phyloP scores from a whole-genome alignment of 53 echinoderm and acorn worm genomes.

The Zoroaster sp. region DNA sequence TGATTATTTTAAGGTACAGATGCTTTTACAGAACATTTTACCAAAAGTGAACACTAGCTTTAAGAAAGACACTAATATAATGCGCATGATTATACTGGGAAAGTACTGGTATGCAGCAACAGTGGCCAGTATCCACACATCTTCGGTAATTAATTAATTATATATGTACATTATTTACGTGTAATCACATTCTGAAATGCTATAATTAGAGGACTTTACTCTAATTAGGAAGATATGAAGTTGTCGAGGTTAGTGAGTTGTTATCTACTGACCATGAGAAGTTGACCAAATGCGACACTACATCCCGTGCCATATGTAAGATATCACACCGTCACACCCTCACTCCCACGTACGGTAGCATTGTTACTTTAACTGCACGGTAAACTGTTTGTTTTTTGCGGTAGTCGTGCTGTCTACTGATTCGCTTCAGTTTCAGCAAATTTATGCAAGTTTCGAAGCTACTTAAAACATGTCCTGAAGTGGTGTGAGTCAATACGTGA shows the following conservation, averaged over 20 bases:
- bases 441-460: background rate
- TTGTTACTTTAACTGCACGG: background rate
- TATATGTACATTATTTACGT: background rate
- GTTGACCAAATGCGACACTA: background rate
- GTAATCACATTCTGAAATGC: background rate
- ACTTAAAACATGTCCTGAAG: background rate
- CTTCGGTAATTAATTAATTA: too few relatives aligned
- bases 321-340: background rate
- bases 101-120: too few relatives aligned
- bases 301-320: background rate
- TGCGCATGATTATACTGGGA: too few relatives aligned
- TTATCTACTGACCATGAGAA: conserved; percentile 22
- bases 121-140: too few relatives aligned
- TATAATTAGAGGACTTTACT: background rate
- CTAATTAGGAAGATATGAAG: background rate
- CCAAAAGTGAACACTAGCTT: too few relatives aligned
- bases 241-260: background rate
- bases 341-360: background rate
- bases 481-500: background rate
- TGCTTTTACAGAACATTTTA: too few relatives aligned
- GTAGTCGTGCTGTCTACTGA: background rate
- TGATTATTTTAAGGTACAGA: too few relatives aligned
- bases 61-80: too few relatives aligned
- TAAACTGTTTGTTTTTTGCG: background rate
- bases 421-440: background rate